phyloP scores from a whole-genome alignment of 2,113 vertebrate species.

The Pleuronectes platessa region DNA sequence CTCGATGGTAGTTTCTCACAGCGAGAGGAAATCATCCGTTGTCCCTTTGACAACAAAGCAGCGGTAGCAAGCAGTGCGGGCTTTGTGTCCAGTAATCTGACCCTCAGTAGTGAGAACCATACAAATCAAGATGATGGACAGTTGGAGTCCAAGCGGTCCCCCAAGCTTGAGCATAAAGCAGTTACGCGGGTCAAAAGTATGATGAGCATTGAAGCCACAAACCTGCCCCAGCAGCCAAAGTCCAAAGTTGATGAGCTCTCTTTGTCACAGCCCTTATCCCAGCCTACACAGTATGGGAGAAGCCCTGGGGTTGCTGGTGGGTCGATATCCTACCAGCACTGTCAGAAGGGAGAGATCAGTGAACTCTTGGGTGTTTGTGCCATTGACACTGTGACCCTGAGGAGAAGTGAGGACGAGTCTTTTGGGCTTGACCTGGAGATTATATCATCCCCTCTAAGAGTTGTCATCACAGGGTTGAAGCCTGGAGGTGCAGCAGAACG shows the following conservation, averaged over 20 bases:
- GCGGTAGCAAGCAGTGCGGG: constrained; percentile 27
- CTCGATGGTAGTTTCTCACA: constrained; percentile 71
- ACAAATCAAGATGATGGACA: constrained; percentile 77
- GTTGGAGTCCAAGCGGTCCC: constrained; percentile 84
- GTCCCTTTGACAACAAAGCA: constrained; percentile 54
- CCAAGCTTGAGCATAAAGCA: constrained; percentile 89
- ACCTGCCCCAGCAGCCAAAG: constrained; percentile 62
- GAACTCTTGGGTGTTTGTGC: constrained; percentile 60
- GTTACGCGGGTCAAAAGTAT: constrained; percentile 84
- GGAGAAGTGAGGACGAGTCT: constrained; percentile 78
- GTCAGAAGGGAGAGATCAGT: constrained; percentile 75
- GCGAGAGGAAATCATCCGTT: constrained; percentile 76
- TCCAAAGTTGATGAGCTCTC: constrained; percentile 74
- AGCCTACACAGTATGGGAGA: constrained; percentile 29
- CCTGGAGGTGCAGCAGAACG: constrained; percentile 84
- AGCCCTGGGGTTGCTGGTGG: constrained; percentile 44
- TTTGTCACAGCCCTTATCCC: constrained; percentile 4
- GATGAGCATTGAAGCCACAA: constrained; percentile 82
- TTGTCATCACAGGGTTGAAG: constrained; percentile 81
- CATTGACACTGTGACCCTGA: constrained; percentile 77
- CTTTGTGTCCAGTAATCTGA: constrained; percentile 54
- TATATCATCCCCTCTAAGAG: constrained; percentile 82
- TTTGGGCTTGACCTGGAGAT: constrained; percentile 87
- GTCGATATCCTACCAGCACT: constrained; percentile 69
- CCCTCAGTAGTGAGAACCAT: constrained; percentile 70